Evolutionary conservation across 2,113 vertebrate genomes (phyloP).

Genomic region (Todiramphus saurophagus): DNA sequence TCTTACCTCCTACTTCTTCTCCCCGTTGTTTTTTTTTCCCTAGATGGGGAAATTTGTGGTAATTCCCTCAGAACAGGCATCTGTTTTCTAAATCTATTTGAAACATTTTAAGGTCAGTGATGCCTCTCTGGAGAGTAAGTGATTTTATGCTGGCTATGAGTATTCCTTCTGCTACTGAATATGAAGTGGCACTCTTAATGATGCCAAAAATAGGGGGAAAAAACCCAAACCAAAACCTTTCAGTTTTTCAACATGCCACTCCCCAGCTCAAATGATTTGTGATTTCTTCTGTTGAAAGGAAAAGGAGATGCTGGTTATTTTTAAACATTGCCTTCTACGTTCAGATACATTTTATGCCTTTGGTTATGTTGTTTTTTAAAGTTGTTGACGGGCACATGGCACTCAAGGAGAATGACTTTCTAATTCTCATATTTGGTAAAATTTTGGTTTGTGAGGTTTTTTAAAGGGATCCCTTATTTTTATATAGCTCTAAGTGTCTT

Average conservation of each 20-base stretch:
- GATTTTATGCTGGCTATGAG: neutral
- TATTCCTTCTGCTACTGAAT: neutral
- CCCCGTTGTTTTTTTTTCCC: neutral
- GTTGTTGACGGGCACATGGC: neutral
- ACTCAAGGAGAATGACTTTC: neutral
- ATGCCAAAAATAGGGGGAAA: neutral
- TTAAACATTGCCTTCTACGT: neutral
- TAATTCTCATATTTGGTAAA: neutral
- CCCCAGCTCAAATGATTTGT: neutral
- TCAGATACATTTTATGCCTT: neutral
- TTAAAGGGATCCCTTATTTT: neutral
- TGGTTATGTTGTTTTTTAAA: neutral
- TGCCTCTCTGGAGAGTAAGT: neutral
- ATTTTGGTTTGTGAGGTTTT: neutral
- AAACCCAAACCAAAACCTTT: neutral
- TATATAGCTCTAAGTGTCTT: neutral
- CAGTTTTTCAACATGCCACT: neutral
- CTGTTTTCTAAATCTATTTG: neutral
- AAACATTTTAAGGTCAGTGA: neutral
- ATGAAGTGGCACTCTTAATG: neutral
- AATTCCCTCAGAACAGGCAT: neutral
- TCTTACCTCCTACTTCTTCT: neutral
- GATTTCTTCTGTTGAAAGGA: neutral
- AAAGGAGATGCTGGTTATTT: neutral
- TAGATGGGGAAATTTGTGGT: neutral